A percentile compares a stretch with the other conserved stretches of the same genome.
Conservation (phyloP, 1,140 invertebrate species). For the Stegodyphus dumicola region DNA sequence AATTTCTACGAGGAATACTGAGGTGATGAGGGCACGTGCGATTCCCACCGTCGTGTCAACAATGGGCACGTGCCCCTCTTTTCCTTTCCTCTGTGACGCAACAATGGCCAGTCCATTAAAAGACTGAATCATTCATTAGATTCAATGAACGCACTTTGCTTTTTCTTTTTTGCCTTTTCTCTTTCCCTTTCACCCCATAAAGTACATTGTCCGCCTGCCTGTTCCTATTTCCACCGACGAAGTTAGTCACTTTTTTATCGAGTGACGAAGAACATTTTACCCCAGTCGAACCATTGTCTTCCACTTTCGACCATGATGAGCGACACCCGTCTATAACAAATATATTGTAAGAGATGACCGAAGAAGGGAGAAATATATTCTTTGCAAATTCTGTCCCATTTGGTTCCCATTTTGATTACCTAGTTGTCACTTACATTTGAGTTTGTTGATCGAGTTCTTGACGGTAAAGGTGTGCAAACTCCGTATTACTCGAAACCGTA, state of each 20-base stretch:
- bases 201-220: neutral
- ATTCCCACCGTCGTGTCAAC: conserved; percentile 41
- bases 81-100: conserved; percentile 23
- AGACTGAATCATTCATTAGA: conserved; percentile 57
- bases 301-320: neutral
- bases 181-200: neutral
- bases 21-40: conserved; percentile 23
- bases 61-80: conserved; percentile 52
- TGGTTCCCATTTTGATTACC: too few relatives aligned
- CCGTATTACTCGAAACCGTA: too few relatives aligned
- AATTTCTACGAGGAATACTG: conserved; percentile 23
- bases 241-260: conserved; percentile 3
- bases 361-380: too few relatives aligned
- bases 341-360: too few relatives aligned
- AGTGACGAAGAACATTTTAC: neutral
- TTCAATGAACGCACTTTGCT: conserved; percentile 28
- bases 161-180: neutral
- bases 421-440: too few relatives aligned
- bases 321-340: too few relatives aligned
- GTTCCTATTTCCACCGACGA: neutral
- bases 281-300: neutral
- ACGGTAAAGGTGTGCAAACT: too few relatives aligned
- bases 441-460: too few relatives aligned
- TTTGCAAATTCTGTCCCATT: too few relatives aligned
- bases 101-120: conserved; percentile 49